Percentiles rank a stretch among this genome's conserved stretches.
These are phyloP conservation scores for Euthynnus affinis DNA, from an alignment of 2,797 vertebrate species.

Conservation along the genomic window DNA sequence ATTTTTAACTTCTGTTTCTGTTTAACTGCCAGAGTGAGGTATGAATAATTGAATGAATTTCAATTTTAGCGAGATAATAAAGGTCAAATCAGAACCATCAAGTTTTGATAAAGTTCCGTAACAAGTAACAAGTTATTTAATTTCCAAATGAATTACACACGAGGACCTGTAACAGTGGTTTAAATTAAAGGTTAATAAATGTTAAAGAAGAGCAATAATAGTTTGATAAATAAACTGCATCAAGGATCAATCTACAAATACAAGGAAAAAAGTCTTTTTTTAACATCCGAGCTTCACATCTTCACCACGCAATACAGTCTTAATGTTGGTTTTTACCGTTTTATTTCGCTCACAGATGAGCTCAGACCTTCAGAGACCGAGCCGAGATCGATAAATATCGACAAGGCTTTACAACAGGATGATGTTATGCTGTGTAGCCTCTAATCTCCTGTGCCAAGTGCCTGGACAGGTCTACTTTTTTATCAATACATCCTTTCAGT, in stretches of 20 bases:
- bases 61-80: not conserved
- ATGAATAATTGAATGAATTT: too few species aligned
- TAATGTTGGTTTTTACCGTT: not conserved
- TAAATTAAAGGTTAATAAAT: too few species aligned
- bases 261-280: too few species aligned
- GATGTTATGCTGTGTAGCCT: not conserved
- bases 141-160: too few species aligned
- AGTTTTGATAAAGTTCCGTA: not conserved
- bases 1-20: too few species aligned
- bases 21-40: too few species aligned
- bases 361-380: not conserved
- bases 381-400: constrained; percentile 1
- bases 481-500: constrained; percentile 2
- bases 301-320: not conserved
- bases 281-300: not conserved
- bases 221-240: not conserved
- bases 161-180: not conserved
- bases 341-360: not conserved
- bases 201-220: not conserved
- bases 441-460: not conserved
- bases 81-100: not conserved
- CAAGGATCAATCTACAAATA: not conserved
- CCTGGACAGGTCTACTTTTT: not conserved
- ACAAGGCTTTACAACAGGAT: not conserved
- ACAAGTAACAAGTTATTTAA: too few species aligned